Base-by-base conservation (phyloP, 2,113 vertebrate species). In the Macquaria australasica region DNA sequence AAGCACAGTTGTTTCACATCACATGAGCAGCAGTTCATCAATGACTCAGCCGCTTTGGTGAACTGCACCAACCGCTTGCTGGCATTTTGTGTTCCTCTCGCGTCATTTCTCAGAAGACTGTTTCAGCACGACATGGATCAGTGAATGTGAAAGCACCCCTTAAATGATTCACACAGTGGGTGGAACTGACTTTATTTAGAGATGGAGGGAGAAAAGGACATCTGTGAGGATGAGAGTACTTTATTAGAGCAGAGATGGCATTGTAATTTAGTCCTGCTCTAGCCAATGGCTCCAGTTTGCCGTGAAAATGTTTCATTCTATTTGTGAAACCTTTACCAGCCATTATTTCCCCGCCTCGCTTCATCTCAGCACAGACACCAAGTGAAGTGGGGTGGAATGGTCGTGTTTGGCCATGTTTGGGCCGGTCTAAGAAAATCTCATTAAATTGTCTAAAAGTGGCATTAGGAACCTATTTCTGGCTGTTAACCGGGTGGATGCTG, bases 111-210 rank as follows among this genome's bases (percentile, higher is more conserved):
- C 85, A 58, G 62, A 73, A 48, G 84, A 69, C 74, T 79, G 84
- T 82, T 87, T 85, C 66, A 68, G 76, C 77, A 64, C 8, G 77
- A 86, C 68, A 80, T 70, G 90, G 87, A 93, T 89, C 73, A 81
- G 82, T 71, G 73, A 82, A 81, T 79, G 82, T 84, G 85, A 91
- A 91, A 88, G 79, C 51, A 39, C 80, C 82, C 70, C 67, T 78
- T 82, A 85, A 84, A 82, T 79, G 84, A 85, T 78, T 82, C 85
- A 73, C 78, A 73, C 77, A 48, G 81, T 79, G 82, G 79, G 72
- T 87, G 84, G 60, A 87, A 84, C 55, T 60, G 82, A 85, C 86
- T 92, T 86, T 79, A 80, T 90, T 88, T 87, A 74, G 70, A 82
- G 60, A 51, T 8, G 14, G 72, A 50, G 48, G 43, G 34, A 53